Percentiles rank a stretch among this genome's conserved stretches.
Conservation (phyloP, 2,797 vertebrate genomes). For the Siniperca scherzeri region DNA sequence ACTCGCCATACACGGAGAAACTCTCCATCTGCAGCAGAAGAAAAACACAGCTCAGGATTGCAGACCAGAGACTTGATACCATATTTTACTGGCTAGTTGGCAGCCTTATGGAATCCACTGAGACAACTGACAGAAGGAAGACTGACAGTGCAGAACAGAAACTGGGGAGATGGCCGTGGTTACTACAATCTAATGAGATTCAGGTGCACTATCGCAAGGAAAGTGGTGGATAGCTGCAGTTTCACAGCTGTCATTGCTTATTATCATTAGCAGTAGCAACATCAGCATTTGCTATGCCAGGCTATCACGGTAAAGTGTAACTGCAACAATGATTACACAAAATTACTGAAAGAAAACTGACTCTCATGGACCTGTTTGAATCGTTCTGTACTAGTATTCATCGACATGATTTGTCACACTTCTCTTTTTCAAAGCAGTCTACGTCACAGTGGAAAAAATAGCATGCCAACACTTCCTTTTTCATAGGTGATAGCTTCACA, state of each 20-base stretch:
- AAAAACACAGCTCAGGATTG: conserved; percentile 38
- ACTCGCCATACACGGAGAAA: conserved; percentile 97
- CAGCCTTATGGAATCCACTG: conserved; percentile 6
- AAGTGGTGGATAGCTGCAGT: conserved; percentile 6
- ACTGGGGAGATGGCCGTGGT: conserved; percentile 16
- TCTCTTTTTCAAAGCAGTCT: conserved; percentile 44
- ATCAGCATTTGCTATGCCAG: neutral
- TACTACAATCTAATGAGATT: conserved; percentile 25
- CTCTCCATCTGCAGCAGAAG: conserved; percentile 90
- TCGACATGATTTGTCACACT: conserved; percentile 30
- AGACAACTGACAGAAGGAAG: neutral
- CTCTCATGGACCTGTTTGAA: conserved; percentile 3
- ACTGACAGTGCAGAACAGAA: conserved; percentile 26
- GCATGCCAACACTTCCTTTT: conserved; percentile 47
- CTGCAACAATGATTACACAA: neutral
- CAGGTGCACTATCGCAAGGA: neutral
- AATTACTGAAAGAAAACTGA: neutral
- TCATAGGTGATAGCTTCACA: conserved; percentile 13
- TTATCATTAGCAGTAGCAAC: neutral
- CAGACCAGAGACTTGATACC: neutral
- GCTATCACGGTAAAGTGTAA: neutral
- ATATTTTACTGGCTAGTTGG: conserved; percentile 12
- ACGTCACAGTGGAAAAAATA: conserved; percentile 33
- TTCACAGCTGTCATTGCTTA: conserved; percentile 17
- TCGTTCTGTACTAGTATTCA: neutral